phyloP scores from a whole-genome alignment of 2,797 vertebrate genomes.

The Pogoniulus pusillus region DNA sequence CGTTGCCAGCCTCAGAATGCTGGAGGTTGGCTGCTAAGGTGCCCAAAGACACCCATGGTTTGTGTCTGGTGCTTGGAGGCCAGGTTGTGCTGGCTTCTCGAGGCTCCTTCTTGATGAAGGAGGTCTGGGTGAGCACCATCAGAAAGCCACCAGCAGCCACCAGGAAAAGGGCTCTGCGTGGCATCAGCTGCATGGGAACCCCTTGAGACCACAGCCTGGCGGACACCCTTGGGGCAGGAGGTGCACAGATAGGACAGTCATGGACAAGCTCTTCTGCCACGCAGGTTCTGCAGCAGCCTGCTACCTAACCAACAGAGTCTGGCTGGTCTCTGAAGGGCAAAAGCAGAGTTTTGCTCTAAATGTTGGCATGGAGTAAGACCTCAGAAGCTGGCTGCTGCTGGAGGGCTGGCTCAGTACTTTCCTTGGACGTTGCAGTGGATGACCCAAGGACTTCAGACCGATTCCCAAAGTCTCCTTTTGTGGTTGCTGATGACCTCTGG shows the following conservation, averaged over 20 bases:
- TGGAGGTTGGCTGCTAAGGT: rapidly evolving
- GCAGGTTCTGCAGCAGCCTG: neutral
- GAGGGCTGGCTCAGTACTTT: neutral
- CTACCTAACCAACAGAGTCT: neutral
- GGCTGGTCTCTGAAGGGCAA: rapidly evolving
- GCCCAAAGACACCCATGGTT: rapidly evolving
- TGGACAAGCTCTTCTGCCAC: neutral
- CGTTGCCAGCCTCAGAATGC: neutral
- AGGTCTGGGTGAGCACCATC: neutral
- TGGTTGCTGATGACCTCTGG: rapidly evolving
- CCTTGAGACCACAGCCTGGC: rapidly evolving
- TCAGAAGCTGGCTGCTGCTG: rapidly evolving
- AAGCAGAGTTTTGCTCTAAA: rapidly evolving
- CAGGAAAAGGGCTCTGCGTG: rapidly evolving
- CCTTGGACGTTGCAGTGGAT: neutral
- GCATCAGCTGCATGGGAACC: rapidly evolving
- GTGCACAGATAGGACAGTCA: rapidly evolving
- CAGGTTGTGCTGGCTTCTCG: rapidly evolving
- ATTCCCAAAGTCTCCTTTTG: neutral
- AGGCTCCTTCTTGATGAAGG: neutral
- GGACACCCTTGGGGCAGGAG: neutral
- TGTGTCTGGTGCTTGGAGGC: neutral
- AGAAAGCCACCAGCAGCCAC: rapidly evolving
- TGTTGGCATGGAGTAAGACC: neutral
- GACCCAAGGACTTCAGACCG: neutral